Percentiles rank a stretch among this genome's conserved stretches.
Conservation (phyloP, 2,888 invertebrate genomes). For the Saturnia japonica region DNA sequence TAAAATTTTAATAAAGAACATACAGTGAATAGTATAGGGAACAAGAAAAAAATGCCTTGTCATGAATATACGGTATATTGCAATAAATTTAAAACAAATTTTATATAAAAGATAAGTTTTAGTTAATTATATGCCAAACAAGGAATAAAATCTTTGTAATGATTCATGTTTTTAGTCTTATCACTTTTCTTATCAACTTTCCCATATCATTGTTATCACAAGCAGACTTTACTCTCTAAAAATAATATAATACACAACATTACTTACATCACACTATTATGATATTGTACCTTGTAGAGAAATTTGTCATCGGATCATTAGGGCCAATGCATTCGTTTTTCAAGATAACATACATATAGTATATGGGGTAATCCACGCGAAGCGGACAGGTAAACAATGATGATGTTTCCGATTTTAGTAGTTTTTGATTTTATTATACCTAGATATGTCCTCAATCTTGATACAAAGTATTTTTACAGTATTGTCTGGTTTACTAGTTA, state of each 20-base stretch:
- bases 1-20: not conserved
- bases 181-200: not conserved
- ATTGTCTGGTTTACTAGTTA: no score
- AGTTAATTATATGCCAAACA: not conserved
- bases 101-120: not conserved
- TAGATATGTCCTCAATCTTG: no score
- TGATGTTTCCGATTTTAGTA: no score
- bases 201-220: not conserved
- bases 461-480: no score
- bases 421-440: no score
- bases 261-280: not conserved
- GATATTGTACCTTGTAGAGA: not conserved
- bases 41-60: not conserved
- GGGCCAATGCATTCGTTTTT: no score
- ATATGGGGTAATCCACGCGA: no score
- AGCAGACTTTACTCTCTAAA: not conserved
- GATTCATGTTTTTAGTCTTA: not conserved
- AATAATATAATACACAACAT: not conserved
- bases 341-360: no score
- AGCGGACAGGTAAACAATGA: no score
- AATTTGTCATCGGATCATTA: not conserved
- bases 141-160: not conserved
- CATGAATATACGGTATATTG: not conserved
- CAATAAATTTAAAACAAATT: no score
- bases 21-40: not conserved